Base-by-base conservation (phyloP, 1,140 invertebrate species). In the Belonocnema kinseyi region DNA sequence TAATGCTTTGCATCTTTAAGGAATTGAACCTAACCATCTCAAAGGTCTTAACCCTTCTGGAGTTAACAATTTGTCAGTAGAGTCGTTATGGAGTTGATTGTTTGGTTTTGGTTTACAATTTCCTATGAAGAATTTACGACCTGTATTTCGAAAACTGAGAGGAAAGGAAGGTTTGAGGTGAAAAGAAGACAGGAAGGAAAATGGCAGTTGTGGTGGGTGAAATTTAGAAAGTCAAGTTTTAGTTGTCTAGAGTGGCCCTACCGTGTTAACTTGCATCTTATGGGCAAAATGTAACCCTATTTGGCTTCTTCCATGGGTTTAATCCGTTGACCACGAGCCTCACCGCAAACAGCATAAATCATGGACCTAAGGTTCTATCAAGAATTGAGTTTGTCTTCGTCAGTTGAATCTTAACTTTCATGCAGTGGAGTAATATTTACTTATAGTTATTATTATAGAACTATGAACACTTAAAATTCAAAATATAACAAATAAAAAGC, bases 291-390 rank as follows among this genome's bases (percentile, higher is more conserved):
- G 77, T 46, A 46, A 46, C 40, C 40, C 40, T 46, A 46, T 46
- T 46, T 46, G 40, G 80, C 79, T 81, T 80, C 75, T 73, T 80
- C 74, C 72, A 74, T 33, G 74, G 76, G 75, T 82, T 88, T 86
- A 86, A 88, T 87, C 83, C 84, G 78, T 81, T 76, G 85, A 87
- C 84, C 85, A 81, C 86, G 83, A 81, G 71, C 72, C 74, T 84
- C 73, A 84, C 83, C 82, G 77, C 84, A 87, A 88, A 83, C 80
- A 75, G 61, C 81, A 83, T 88, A 85, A 88, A 88, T 88, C 85
- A 87, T 73, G 13, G 16, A 40, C 51, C 33, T 13, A 5, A 33
- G 26, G 33, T 66, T 66, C 61, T 66, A 66, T 66, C 61, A 66
- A 66, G 61, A 40, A 66, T 8, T 12, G 14, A 66, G n/a, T 10